Base-by-base conservation (phyloP, 2,797 vertebrate species). In the Astyanax mexicanus region DNA sequence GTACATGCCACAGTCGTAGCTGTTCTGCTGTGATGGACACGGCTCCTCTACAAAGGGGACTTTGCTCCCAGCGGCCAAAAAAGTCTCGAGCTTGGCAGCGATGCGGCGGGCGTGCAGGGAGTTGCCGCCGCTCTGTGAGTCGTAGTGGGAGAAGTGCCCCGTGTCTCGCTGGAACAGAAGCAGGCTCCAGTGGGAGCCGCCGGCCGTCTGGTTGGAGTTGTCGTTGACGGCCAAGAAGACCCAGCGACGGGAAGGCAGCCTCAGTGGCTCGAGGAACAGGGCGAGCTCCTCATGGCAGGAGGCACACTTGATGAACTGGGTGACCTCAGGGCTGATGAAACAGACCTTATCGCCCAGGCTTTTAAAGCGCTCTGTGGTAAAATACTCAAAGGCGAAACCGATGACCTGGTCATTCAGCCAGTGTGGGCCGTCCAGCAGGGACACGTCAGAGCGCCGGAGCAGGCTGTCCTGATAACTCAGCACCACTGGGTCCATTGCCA, bases 1-100 rank as follows among this genome's bases (percentile, higher is more conserved):
- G 0, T 99, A 99, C 98, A 99, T 98, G 85, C 98, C 98, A 45
- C 98, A 99, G 93, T 99, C 98, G 21, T 97, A 98, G 92, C 96
- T 98, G 92, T 99, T 99, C 88, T 98, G 94, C 90, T 99, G 98
- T 0, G 91, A 88, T 0, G 97, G 97, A 0, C 95, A 93, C n/a
- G 90, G 91, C 88, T 99, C 96, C 84, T 99, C 97, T 55, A 89
- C 79, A 0, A 98, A 97, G 67, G 80, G 74, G 9, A 89, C 82
- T 80, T 92, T 90, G 0, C n/a, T n/a, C n/a, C n/a, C n/a, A n/a
- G 86, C 84, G 3, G 93, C 91, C 75, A 98, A 76, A 77, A 98
- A 96, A 66, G 90, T 84, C 81, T 97, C 95, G 37, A 99, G 81
- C 84, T 96, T 97, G 84, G 84, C 88, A 0, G 95, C 94, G 40